These are phyloP conservation scores for Rutilus rutilus DNA, from an alignment of 2,113 vertebrate species.

Conservation along the genomic window DNA sequence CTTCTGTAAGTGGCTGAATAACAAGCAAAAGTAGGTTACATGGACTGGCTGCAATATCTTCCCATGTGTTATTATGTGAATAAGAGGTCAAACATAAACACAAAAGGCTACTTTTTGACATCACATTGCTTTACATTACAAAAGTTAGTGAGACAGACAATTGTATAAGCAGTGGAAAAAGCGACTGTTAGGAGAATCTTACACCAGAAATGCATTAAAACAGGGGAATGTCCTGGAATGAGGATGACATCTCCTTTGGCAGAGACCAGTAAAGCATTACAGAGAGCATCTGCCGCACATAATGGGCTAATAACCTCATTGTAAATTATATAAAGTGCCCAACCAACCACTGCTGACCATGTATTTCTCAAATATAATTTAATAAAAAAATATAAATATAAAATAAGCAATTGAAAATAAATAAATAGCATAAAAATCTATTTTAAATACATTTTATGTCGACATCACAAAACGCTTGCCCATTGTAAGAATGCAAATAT, in stretches of 20 bases:
- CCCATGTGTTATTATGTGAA: not conserved
- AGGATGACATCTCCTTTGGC: slow-evolving; percentile 28
- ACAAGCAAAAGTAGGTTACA: slow-evolving; percentile 25
- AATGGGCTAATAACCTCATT: not conserved
- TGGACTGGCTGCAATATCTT: not conserved
- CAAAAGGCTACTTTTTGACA: not conserved
- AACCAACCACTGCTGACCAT: not conserved
- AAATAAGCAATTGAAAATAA: not conserved
- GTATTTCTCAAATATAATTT: not conserved
- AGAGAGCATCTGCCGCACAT: slow-evolving; percentile 1
- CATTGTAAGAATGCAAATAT: not conserved
- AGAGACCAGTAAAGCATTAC: not conserved
- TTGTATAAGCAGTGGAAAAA: not conserved
- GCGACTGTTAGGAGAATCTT: not conserved
- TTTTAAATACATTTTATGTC: not conserved
- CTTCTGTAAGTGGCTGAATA: slow-evolving; percentile 30
- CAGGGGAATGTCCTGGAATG: slow-evolving; percentile 24
- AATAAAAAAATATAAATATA: not conserved
- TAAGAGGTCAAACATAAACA: not conserved
- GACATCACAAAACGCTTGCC: not conserved
- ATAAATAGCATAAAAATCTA: not conserved
- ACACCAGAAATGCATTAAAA: slow-evolving; percentile 19
- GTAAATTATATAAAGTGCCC: not conserved
- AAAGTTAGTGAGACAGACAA: not conserved
- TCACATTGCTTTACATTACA: not conserved